Percentiles rank a stretch among this genome's conserved stretches.
Conservation (phyloP, 2,797 vertebrate species). For the Sebastiscus albofasciatus region DNA sequence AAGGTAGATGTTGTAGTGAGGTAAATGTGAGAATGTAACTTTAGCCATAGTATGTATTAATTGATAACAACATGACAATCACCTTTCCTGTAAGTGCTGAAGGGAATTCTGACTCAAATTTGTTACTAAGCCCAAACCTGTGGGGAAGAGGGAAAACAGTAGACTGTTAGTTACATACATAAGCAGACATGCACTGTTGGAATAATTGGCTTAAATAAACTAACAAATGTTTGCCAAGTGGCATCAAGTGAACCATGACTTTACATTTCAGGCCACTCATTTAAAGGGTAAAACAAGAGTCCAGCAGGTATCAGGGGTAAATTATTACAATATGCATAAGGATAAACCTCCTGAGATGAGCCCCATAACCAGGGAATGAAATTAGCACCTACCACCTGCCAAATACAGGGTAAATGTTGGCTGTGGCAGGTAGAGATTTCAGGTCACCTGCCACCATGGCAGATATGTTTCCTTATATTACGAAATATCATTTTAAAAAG, state of each 20-base stretch:
- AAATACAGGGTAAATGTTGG: no score
- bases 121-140: slow-evolving; percentile 99
- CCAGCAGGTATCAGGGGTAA: background rate
- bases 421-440: no score
- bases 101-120: slow-evolving; percentile 98
- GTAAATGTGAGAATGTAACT: background rate
- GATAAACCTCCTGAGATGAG: background rate
- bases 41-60: background rate
- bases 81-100: slow-evolving; percentile 99
- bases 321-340: background rate
- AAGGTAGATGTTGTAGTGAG: background rate
- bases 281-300: background rate
- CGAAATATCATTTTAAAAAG: no score
- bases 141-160: background rate
- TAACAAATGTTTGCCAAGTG: background rate
- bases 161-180: background rate
- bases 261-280: background rate
- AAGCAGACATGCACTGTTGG: background rate
- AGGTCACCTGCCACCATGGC: no score
- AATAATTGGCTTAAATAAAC: background rate
- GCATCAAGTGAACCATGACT: background rate
- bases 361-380: background rate
- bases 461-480: no score
- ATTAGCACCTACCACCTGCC: no score
- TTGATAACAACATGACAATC: slow-evolving; percentile 54